Evolutionary conservation across 2,797 vertebrate genomes (phyloP), one percentile per base, ranked within the genome.

Genomic region (Acomys russatus): DNA sequence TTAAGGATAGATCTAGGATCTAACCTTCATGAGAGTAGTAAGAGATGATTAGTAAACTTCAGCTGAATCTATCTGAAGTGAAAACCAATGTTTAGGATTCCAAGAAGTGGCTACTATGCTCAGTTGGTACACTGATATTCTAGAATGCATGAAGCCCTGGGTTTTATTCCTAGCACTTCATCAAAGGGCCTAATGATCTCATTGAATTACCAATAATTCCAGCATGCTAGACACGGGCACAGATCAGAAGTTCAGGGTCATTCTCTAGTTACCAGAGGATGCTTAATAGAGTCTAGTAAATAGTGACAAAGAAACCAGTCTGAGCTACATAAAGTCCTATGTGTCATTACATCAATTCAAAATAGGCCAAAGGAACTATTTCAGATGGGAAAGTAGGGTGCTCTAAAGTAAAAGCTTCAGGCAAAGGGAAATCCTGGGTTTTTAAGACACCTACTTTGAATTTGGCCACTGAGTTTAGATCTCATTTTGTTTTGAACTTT

Each of bases 371-470:
- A 83, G 38, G 23, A 84, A 79, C 2, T 64, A 66, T 95, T 80
- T 93, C 54, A 93, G 94, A 92, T 90, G 8, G 30, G 94, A 90
- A 85, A 51, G 35, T 68, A 79, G 30, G 77, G 59, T 83, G 56
- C 6, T 93, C 93, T 90, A 38, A 84, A 88, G 84, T 85, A 64
- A 86, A 96, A 80, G 71, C 28, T 80, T 68, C 70, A 89, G 59
- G 30, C 63, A 90, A 91, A 89, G 4, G 51, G 33, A 23, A 80
- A 78, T 73, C 64, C n/a, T 95, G 35, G 38, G 38, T 82, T 77
- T 94, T 85, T 59, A 61, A 38, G 54, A 74, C n/a, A 30, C 18
- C 51, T 7, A 85, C 84, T 87, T 73, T 82, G 30, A 90, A 88
- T 88, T 44, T 90, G 85, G 18, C 22, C 23, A 78, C 79, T 35